Evolutionary conservation across 2,113 vertebrate species (phyloP).

Genomic region (Antennarius striatus): DNA sequence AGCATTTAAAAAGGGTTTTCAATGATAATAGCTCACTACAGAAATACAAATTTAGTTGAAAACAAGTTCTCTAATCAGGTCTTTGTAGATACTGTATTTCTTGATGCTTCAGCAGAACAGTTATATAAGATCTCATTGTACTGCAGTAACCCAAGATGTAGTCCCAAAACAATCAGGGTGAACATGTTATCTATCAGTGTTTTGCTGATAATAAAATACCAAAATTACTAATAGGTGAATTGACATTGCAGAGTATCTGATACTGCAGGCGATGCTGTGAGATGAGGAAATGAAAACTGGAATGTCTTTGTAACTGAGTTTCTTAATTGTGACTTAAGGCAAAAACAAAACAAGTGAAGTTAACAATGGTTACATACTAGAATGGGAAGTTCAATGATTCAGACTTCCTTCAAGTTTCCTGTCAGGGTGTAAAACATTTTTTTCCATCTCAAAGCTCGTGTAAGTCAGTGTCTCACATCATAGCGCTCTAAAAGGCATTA

Average conservation of each 20-base stretch:
- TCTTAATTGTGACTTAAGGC: constrained; percentile 35
- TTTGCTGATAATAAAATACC: not conserved
- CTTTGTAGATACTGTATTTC: constrained; percentile 22
- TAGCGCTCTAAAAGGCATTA: not conserved
- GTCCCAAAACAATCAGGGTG: constrained; percentile 4
- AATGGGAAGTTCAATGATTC: constrained; percentile 30
- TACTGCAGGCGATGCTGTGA: not conserved
- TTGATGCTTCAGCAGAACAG: constrained; percentile 1
- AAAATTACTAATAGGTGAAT: not conserved
- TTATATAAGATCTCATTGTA: not conserved
- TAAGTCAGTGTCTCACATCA: constrained; percentile 11
- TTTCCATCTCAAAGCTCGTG: constrained; percentile 17
- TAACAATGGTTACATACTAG: constrained; percentile 29
- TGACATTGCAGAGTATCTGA: not conserved
- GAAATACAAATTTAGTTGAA: constrained; percentile 55
- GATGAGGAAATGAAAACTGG: constrained; percentile 9
- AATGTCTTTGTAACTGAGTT: constrained; percentile 33
- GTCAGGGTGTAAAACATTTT: constrained; percentile 21
- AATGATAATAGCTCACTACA: constrained; percentile 52
- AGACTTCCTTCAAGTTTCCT: constrained; percentile 34
- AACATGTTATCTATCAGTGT: constrained; percentile 7
- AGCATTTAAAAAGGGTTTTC: constrained; percentile 5
- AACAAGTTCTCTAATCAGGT: constrained; percentile 30
- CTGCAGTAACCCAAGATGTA: not conserved
- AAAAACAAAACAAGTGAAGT: constrained; percentile 40